Evolutionary conservation across 1,140 invertebrate species (phyloP).

Genomic region (Polypedilum pembai): DNA sequence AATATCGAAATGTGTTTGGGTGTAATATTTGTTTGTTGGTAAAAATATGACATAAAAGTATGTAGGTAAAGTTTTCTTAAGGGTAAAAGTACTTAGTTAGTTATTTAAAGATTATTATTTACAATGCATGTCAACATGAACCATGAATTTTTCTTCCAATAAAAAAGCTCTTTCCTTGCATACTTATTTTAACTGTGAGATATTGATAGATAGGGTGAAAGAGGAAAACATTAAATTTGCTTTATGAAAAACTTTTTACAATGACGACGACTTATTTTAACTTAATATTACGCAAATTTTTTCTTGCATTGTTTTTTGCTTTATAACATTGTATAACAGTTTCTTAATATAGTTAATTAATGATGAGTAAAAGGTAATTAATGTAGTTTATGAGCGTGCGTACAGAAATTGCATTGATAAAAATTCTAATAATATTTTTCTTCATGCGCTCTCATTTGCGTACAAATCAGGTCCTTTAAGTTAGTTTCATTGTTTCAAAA

Average conservation of each 20-base stretch:
- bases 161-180: background rate
- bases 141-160: background rate
- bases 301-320: constrained; percentile 15
- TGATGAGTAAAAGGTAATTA: no score
- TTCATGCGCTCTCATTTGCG: background rate
- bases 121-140: constrained; percentile 12
- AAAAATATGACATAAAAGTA: constrained; percentile 5
- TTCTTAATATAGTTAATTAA: background rate
- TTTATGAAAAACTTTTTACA: constrained; percentile 6
- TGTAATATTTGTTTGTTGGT: background rate
- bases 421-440: background rate
- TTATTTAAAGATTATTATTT: background rate
- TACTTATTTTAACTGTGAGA: background rate
- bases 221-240: background rate
- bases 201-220: background rate
- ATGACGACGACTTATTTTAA: constrained; percentile 9
- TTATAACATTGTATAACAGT: background rate
- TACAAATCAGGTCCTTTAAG: constrained; percentile 1
- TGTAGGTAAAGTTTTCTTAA: background rate
- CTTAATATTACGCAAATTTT: constrained; percentile 7
- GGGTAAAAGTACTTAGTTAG: background rate
- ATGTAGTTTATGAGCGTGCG: background rate
- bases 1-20: background rate
- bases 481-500: background rate
- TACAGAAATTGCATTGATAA: background rate